Evolutionary conservation across 1,140 invertebrate species (phyloP).

Genomic region (Lamellibrachia luymesi): DNA sequence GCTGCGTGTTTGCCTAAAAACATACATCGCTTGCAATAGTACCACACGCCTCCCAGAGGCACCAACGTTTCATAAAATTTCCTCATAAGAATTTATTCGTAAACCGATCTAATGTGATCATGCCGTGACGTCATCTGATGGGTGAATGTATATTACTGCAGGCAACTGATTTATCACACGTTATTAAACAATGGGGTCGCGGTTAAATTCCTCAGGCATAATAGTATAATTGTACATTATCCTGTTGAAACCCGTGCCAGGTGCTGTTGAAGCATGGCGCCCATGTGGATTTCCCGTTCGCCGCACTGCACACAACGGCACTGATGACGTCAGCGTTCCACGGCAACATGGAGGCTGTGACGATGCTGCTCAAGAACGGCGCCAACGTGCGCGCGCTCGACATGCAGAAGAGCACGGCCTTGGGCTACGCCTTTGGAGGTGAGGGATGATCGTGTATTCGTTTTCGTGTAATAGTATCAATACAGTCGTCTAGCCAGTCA

Average conservation of each 20-base stretch:
- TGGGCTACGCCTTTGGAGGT: slow-evolving; percentile 30
- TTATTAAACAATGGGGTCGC: neutral
- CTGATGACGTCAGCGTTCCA: slow-evolving; percentile 31
- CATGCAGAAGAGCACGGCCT: slow-evolving; percentile 26
- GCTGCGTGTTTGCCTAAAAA: too few species aligned
- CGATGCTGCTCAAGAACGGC: slow-evolving; percentile 20
- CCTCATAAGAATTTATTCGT: neutral
- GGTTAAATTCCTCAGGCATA: neutral
- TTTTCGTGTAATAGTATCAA: neutral
- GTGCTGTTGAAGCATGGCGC: slow-evolving; percentile 26
- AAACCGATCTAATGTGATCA: neutral
- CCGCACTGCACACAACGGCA: slow-evolving; percentile 24
- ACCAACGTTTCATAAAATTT: neutral
- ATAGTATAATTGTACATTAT: neutral
- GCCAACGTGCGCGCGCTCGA: slow-evolving; percentile 25
- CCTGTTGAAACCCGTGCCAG: neutral
- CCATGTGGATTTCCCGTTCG: slow-evolving; percentile 21
- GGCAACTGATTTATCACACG: neutral
- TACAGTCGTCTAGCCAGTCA: too few species aligned
- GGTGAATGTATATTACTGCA: neutral
- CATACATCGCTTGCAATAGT: neutral
- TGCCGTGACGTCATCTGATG: neutral
- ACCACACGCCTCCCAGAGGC: neutral
- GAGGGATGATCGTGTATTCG: neutral
- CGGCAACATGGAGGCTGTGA: slow-evolving; percentile 24